Evolutionary conservation across 2,888 invertebrate species (phyloP).

Genomic region (Cerastis rubricosa): DNA sequence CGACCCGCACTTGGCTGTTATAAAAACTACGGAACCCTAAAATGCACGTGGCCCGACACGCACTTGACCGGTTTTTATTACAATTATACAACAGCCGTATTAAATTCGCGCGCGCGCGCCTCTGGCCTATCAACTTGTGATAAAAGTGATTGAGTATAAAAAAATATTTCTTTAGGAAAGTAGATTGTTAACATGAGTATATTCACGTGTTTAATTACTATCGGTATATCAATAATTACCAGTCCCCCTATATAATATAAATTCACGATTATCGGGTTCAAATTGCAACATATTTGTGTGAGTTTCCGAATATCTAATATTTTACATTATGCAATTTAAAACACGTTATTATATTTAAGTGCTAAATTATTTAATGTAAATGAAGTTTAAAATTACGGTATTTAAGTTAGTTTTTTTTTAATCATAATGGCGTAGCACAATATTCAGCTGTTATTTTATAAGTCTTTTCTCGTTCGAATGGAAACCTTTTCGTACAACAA

Average conservation of each 20-base stretch:
- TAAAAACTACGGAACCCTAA: no score
- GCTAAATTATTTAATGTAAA: slow-evolving; percentile 22
- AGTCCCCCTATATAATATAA: slow-evolving; percentile 32
- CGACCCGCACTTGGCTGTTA: no score
- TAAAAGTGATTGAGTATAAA: no score
- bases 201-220: no score
- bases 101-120: no score
- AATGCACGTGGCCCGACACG: no score
- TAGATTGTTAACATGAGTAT: no score
- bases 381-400: slow-evolving; percentile 29
- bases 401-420: slow-evolving; percentile 30
- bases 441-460: slow-evolving; percentile 39
- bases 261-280: slow-evolving; percentile 32
- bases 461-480: slow-evolving; percentile 43
- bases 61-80: no score
- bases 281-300: slow-evolving; percentile 45
- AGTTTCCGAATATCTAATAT: slow-evolving; percentile 24
- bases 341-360: neutral
- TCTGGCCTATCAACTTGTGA: no score
- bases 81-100: no score
- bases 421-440: slow-evolving; percentile 26
- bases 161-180: no score
- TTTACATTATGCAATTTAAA: slow-evolving; percentile 29
- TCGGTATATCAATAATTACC: no score
- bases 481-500: slow-evolving; percentile 12